phyloP scores from a whole-genome alignment of 2,888 invertebrate species.

The Drosophila rubida region DNA sequence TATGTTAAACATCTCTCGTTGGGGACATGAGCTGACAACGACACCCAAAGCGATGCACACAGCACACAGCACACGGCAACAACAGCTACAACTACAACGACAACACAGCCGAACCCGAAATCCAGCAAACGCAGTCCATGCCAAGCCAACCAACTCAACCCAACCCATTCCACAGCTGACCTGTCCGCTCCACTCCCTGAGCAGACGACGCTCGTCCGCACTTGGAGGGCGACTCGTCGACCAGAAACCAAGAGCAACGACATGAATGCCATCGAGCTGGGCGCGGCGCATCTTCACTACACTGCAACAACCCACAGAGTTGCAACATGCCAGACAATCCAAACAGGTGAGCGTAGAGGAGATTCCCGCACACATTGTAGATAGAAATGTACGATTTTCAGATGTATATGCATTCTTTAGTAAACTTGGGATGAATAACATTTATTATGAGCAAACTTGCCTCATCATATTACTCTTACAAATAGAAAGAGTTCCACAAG shows the following conservation, averaged over 20 bases:
- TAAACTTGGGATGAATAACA: too few species aligned
- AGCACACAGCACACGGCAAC: not conserved
- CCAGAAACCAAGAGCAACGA: constrained; percentile 40
- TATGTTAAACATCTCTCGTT: constrained; percentile 77
- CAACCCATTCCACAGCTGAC: constrained; percentile 1
- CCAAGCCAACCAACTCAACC: constrained; percentile 1
- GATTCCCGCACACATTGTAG: too few species aligned
- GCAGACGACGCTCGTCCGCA: constrained; percentile 48
- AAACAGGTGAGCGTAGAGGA: not conserved
- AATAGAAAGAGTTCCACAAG: too few species aligned
- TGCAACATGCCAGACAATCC: not conserved
- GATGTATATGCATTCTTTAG: too few species aligned
- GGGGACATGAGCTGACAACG: constrained; percentile 67
- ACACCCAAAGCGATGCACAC: constrained; percentile 41
- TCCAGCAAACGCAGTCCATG: not conserved
- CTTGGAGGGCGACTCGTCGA: constrained; percentile 50
- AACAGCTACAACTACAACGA: not conserved
- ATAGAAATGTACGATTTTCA: too few species aligned
- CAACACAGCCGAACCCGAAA: not conserved
- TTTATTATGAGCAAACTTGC: too few species aligned
- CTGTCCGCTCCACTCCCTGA: constrained; percentile 3
- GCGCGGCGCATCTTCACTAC: constrained; percentile 39
- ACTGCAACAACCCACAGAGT: constrained; percentile 16
- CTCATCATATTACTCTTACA: too few species aligned
- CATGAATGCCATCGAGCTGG: constrained; percentile 33